phyloP scores from a whole-genome alignment of 1,140 invertebrate genomes.

The Drosophila subpulchrella region DNA sequence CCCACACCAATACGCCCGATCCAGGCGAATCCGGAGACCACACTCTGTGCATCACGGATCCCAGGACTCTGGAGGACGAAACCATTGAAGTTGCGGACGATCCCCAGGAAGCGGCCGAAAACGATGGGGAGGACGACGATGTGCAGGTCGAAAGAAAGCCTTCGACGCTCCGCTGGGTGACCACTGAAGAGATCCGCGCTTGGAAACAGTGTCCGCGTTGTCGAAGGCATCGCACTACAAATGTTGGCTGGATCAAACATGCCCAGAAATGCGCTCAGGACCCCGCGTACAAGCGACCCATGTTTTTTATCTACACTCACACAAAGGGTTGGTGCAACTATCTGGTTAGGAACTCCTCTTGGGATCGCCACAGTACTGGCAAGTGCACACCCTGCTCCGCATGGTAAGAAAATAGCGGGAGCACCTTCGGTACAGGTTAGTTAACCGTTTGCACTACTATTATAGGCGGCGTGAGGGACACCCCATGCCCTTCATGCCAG shows the following conservation, averaged over 20 bases:
- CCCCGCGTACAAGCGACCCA: not conserved
- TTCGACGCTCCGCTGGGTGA: conserved; percentile 14
- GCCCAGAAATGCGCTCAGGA: conserved; percentile 41
- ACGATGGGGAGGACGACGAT: not conserved
- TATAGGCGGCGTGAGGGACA: no score
- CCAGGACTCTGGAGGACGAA: not conserved
- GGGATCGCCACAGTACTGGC: conserved; percentile 31
- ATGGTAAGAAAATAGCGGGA: no score
- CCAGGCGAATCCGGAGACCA: not conserved
- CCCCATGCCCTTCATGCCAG: no score
- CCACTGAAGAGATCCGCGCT: conserved; percentile 3
- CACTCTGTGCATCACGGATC: not conserved
- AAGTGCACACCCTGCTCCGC: conserved; percentile 16
- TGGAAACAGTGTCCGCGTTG: conserved; percentile 34
- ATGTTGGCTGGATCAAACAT: conserved; percentile 27
- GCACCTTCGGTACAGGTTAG: no score
- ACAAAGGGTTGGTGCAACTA: conserved; percentile 34
- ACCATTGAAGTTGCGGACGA: not conserved
- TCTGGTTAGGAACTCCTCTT: conserved; percentile 13
- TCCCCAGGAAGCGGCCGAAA: not conserved
- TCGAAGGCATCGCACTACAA: not conserved
- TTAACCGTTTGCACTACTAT: no score
- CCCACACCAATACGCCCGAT: not conserved
- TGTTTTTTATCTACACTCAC: conserved; percentile 41
- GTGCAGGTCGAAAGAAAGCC: not conserved